Evolutionary conservation across 92 coral and sea anemone genomes (phyloP), one percentile per base, ranked within the genome.

Genomic region (Anthopleura xanthogrammica): DNA sequence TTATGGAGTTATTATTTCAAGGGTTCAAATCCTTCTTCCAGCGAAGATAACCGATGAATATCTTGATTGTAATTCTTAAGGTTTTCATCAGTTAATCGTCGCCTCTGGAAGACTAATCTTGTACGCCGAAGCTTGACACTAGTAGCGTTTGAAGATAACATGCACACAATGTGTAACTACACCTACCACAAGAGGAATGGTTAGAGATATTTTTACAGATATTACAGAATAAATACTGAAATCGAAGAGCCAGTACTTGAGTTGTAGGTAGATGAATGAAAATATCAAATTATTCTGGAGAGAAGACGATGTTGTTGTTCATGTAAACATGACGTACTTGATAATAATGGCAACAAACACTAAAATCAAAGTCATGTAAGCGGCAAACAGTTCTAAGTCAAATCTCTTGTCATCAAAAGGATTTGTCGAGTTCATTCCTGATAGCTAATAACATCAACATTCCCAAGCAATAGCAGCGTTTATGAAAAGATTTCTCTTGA

Each of bases 291-390:
- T 3, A 64, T 64, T 64, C 72, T 1, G 17, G 17, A 17, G 12
- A 20, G 11, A 20, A 7, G 70, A 62, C 3, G 24, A 62, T 29
- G 70, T 5, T 23, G 36, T 62, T 17, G 43, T 29, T 85, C 79
- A 93, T 29, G 91, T 83, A 79, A 88, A 91, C 82, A 93, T 75
- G 60, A 93, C 94, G 62, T 92, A 93, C 79, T 85, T 91, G 65
- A 93, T 89, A 29, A 93, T 91, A 64, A 93, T 87, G 24, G 94
- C 97, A 56, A 93, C 94, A 52, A 93, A 93, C 16, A 91, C 91
- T 16, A 93, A 77, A 36, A 93, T 91, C 16, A 93, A 77, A 23
- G 90, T 86, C 94, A 91, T 91, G 56, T 93, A 93, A 5, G 97
- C 94, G 14, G 88, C 92, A 36, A 93, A 91, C 41, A 93, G 86